Evolutionary conservation across 1,140 invertebrate species (phyloP).

Genomic region (Neotoxoptera formosana): DNA sequence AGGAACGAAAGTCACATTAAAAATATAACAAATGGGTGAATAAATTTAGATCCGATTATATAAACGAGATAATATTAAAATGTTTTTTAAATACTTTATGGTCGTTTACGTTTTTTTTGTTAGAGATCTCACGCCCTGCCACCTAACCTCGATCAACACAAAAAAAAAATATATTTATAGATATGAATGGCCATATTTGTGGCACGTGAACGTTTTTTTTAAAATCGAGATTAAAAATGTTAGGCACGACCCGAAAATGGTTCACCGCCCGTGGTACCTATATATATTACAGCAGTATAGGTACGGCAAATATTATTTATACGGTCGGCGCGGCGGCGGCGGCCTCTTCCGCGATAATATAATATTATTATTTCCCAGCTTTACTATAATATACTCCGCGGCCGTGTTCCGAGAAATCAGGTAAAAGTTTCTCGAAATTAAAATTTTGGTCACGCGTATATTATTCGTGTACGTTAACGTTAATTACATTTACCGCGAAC

Average conservation of each 20-base stretch:
- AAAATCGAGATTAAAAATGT: neutral
- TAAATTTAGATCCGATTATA: neutral
- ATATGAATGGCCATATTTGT: neutral
- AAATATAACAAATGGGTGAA: neutral
- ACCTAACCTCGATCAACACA: neutral
- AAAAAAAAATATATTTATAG: neutral
- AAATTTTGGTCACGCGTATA: neutral
- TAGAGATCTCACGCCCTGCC: too few relatives aligned
- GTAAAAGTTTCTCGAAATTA: neutral
- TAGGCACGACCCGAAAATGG: neutral
- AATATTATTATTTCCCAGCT: neutral
- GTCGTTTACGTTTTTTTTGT: too few relatives aligned
- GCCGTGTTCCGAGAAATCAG: neutral
- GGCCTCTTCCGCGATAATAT: neutral
- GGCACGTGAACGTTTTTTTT: neutral
- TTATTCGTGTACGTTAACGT: too few relatives aligned
- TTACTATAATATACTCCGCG: too few relatives aligned
- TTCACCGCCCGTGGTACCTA: neutral
- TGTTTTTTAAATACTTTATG: neutral
- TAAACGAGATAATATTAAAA: neutral
- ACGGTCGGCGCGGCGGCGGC: too few relatives aligned
- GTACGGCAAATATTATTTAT: neutral
- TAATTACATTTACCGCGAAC: neutral
- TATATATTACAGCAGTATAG: too few relatives aligned
- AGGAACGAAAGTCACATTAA: neutral